Conservation (phyloP, 2,797 vertebrate species). For the Sparus aurata region DNA sequence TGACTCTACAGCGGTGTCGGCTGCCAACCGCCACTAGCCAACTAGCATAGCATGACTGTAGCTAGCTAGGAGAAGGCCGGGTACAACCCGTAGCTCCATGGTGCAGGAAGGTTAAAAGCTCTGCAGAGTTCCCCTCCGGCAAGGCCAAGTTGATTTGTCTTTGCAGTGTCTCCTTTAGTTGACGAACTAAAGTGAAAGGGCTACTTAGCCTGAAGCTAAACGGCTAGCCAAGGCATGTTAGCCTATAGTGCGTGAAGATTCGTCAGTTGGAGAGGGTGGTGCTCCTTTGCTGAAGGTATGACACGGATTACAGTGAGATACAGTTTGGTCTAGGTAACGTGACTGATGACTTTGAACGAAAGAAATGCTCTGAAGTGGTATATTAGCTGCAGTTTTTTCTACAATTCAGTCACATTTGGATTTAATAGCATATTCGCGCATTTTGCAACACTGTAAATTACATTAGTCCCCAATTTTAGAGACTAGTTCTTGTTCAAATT, state of each 20-base stretch:
- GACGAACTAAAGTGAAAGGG: constrained; percentile 17
- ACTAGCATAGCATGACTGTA: constrained; percentile 43
- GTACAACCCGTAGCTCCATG: constrained; percentile 16
- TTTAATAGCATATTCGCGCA: not conserved
- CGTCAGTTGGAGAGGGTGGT: constrained; percentile 63
- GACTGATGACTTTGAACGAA: constrained; percentile 15
- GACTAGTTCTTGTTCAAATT: not conserved
- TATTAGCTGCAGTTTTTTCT: not conserved
- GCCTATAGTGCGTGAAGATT: constrained; percentile 34
- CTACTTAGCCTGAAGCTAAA: constrained; percentile 37
- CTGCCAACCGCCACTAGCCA: constrained; percentile 56
- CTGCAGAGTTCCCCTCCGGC: not conserved
- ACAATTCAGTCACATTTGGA: not conserved
- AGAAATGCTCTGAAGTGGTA: not conserved
- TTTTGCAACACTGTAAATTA: not conserved
- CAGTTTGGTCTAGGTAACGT: constrained; percentile 6
- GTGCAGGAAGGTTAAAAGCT: constrained; percentile 10
- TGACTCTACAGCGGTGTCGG: constrained; percentile 26
- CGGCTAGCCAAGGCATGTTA: constrained; percentile 56
- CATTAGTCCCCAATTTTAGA: not conserved
- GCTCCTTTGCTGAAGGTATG: constrained; percentile 54
- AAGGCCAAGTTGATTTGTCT: constrained; percentile 1
- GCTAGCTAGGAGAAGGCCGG: constrained; percentile 47
- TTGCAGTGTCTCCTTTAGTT: not conserved
- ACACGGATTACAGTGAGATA: constrained; percentile 45